Conservation (phyloP, 2,113 vertebrate species). For the Sus scrofa region DNA sequence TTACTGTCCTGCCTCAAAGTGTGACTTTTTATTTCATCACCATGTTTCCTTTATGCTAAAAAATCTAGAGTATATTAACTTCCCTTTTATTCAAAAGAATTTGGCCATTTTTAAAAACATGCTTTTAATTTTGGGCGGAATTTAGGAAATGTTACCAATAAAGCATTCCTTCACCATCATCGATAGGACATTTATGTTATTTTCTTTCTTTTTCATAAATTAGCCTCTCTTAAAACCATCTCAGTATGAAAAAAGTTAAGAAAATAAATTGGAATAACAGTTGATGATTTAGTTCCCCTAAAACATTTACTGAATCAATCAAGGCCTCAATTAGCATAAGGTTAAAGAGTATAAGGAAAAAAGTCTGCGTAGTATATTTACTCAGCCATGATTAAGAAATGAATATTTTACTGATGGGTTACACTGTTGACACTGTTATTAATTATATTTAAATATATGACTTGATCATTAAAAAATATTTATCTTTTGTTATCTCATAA, state of each 20-base stretch:
- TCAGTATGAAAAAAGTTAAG: background rate
- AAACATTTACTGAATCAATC: constrained; percentile 7
- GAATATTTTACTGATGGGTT: constrained; percentile 7
- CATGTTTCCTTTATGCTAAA: background rate
- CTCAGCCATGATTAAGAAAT: background rate
- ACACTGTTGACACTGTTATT: background rate
- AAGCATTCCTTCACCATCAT: background rate
- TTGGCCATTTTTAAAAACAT: background rate
- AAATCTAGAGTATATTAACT: background rate
- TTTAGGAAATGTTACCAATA: background rate
- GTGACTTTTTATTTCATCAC: background rate
- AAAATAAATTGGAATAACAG: background rate
- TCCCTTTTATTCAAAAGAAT: background rate
- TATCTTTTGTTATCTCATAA: background rate
- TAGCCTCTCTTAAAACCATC: constrained; percentile 29
- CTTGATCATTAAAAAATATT: background rate
- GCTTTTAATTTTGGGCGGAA: background rate
- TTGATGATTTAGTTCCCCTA: background rate
- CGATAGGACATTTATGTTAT: background rate
- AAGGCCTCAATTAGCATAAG: constrained; percentile 24
- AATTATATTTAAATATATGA: constrained; percentile 21
- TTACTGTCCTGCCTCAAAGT: background rate
- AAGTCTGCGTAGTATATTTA: background rate
- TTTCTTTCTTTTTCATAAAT: constrained; percentile 10
- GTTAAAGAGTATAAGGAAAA: background rate